Evolutionary conservation across 2,113 vertebrate genomes (phyloP).

Genomic region (Genyomyrus donnyi): DNA sequence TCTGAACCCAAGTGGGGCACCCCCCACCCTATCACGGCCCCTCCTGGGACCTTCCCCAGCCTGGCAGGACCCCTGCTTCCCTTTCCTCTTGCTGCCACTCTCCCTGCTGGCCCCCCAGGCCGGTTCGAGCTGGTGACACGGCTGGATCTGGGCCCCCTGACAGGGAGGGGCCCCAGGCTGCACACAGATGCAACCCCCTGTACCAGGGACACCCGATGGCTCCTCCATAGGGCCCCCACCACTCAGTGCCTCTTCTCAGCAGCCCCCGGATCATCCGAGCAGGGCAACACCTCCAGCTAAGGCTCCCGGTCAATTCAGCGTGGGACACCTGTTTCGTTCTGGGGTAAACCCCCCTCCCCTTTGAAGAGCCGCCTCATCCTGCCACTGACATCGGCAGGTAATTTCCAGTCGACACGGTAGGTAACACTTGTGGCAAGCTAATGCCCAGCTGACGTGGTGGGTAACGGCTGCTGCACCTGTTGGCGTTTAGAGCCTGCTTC

Average conservation of each 20-base stretch:
- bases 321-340: neutral
- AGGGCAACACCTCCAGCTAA: neutral
- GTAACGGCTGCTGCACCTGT: neutral
- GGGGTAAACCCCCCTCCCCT: neutral
- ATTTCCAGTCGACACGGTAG: neutral
- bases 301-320: neutral
- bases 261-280: neutral
- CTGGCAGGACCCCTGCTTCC: neutral
- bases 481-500: neutral
- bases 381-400: neutral
- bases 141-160: neutral
- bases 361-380: neutral
- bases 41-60: slow-evolving; percentile 24
- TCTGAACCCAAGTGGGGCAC: neutral
- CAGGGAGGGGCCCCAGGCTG: neutral
- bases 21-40: slow-evolving; percentile 20
- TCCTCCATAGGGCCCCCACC: neutral
- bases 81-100: neutral
- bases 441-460: neutral
- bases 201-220: neutral
- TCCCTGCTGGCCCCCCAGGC: slow-evolving; percentile 24
- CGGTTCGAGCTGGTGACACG: neutral
- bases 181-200: neutral
- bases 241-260: neutral
- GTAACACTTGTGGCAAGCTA: neutral